Conservation (phyloP, 2,888 invertebrate genomes). For the Perizoma flavofasciatum region DNA sequence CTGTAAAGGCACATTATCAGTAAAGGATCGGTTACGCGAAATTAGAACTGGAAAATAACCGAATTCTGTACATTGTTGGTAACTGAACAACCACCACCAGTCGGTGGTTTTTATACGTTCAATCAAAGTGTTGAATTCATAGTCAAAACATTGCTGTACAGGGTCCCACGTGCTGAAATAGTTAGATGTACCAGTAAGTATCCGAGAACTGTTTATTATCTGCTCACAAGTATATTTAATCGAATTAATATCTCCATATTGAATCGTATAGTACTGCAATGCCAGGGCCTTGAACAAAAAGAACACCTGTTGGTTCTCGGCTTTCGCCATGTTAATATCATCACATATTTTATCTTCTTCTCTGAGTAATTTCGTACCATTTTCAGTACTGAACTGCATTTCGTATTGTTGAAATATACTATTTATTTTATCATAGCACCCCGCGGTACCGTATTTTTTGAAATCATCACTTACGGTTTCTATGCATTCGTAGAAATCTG, state of each 20-base stretch:
- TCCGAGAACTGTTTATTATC: conserved; percentile 38
- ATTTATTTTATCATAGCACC: conserved; percentile 56
- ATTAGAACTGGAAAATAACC: conserved; percentile 88
- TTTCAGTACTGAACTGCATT: conserved; percentile 49
- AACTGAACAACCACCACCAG: conserved; percentile 82
- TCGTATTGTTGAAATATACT: conserved; percentile 59
- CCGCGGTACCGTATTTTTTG: conserved; percentile 58
- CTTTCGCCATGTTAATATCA: conserved; percentile 55
- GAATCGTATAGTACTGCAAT: conserved; percentile 57
- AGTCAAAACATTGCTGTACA: conserved; percentile 53
- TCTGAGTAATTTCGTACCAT: conserved; percentile 60
- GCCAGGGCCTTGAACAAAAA: conserved; percentile 50
- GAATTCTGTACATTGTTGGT: conserved; percentile 91
- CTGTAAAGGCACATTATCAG: conserved; percentile 68
- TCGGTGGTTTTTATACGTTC: conserved; percentile 47
- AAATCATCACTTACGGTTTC: conserved; percentile 69
- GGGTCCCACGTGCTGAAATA: conserved; percentile 39
- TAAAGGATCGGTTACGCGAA: conserved; percentile 83
- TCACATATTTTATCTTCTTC: conserved; percentile 66
- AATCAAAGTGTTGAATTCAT: conserved; percentile 61
- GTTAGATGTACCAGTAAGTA: conserved; percentile 36
- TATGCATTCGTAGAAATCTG: conserved; percentile 69
- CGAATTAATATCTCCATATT: conserved; percentile 57
- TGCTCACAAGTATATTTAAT: conserved; percentile 58
- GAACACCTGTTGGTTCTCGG: conserved; percentile 65